These are phyloP conservation scores for Seriola quinqueradiata DNA, from an alignment of 2,113 vertebrate genomes.

Conservation along the genomic window DNA sequence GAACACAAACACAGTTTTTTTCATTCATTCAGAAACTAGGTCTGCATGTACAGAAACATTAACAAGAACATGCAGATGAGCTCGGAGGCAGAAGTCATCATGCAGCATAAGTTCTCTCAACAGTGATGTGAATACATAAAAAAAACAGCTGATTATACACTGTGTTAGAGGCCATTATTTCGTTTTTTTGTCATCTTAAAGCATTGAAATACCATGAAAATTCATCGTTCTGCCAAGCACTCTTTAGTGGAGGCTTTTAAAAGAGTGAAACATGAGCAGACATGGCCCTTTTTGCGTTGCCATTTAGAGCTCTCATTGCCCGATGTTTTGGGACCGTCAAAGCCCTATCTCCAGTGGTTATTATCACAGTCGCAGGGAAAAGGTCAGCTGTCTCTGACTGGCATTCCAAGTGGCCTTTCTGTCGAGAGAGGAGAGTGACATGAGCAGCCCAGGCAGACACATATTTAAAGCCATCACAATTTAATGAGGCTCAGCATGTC, in stretches of 20 bases:
- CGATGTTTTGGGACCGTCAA: constrained; percentile 51
- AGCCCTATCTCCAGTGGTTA: constrained; percentile 69
- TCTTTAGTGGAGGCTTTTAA: constrained; percentile 58
- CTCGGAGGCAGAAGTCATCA: constrained; percentile 45
- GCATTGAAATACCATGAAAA: constrained; percentile 29
- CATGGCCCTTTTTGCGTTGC: constrained; percentile 53
- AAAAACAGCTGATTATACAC: constrained; percentile 38
- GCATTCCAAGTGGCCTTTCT: constrained; percentile 75
- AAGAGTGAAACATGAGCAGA: constrained; percentile 61
- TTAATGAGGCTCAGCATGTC: constrained; percentile 65
- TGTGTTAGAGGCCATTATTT: constrained; percentile 20
- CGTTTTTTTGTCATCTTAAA: constrained; percentile 9
- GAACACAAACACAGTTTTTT: constrained; percentile 5
- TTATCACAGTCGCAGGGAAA: constrained; percentile 73
- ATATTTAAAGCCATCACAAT: constrained; percentile 65
- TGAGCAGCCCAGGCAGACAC: constrained; percentile 49
- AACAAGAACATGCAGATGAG: constrained; percentile 45
- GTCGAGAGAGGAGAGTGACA: constrained; percentile 67
- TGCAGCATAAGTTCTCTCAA: constrained; percentile 45
- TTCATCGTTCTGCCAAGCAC: constrained; percentile 32
- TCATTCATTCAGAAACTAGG: constrained; percentile 44
- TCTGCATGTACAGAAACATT: constrained; percentile 42
- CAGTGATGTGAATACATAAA: constrained; percentile 44
- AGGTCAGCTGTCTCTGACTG: constrained; percentile 80
- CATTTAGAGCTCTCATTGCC: constrained; percentile 61